Percentiles rank a stretch among this genome's conserved stretches.
phyloP scores from a whole-genome alignment of 1,140 invertebrate species.

The Musca vetustissima region DNA sequence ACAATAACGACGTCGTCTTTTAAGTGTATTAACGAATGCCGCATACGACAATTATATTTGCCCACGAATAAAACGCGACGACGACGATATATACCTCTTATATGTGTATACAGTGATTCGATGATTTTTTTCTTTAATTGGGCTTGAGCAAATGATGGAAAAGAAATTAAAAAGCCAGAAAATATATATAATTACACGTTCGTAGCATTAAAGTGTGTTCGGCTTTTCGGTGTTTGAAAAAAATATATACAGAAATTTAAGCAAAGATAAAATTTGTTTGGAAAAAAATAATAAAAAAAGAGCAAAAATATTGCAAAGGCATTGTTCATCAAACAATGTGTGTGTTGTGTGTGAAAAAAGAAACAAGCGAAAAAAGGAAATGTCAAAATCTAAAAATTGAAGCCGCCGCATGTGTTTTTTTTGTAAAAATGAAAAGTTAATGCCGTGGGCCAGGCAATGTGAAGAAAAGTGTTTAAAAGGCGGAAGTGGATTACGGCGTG shows the following conservation, averaged over 20 bases:
- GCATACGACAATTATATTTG: slow-evolving; percentile 19
- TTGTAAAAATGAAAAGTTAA: neutral
- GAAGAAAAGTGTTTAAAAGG: no score
- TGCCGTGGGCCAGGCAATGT: no score
- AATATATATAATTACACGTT: neutral
- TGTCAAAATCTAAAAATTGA: neutral
- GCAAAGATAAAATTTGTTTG: neutral
- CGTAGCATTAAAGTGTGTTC: neutral
- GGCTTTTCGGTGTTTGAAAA: no score
- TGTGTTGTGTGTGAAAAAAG: neutral
- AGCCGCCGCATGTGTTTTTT: slow-evolving; percentile 12
- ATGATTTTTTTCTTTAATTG: slow-evolving; percentile 7
- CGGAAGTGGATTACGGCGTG: no score
- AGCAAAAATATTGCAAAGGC: no score
- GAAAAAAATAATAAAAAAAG: neutral
- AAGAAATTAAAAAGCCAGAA: slow-evolving; percentile 14
- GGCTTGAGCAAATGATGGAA: slow-evolving; percentile 1
- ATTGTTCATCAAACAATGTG: neutral
- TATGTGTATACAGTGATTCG: neutral
- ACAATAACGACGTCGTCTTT: slow-evolving; percentile 26
- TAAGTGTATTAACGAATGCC: slow-evolving; percentile 17
- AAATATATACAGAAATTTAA: neutral
- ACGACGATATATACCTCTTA: neutral
- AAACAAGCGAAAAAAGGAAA: neutral
- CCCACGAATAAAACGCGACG: slow-evolving; percentile 15